Percentiles rank a stretch among this genome's conserved stretches.
Conservation (phyloP, 2,888 invertebrate genomes). For the Rotaria magnacalcarata region DNA sequence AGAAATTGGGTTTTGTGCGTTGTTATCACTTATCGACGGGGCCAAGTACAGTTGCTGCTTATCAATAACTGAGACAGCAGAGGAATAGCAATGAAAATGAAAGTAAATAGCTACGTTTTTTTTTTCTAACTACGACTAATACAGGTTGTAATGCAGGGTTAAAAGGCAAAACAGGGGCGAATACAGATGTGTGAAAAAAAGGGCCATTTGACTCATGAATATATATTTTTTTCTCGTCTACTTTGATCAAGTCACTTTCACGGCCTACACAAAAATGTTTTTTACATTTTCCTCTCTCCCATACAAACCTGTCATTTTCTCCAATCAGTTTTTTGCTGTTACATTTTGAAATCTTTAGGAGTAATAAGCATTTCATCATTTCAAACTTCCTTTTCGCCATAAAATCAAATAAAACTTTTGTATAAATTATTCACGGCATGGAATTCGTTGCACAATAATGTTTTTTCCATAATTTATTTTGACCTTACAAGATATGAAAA, state of each 20-base stretch:
- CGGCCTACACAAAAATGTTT: background rate
- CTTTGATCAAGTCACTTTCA: background rate
- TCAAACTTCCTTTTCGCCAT: too few species aligned
- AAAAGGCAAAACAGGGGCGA: background rate
- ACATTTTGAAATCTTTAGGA: too few species aligned
- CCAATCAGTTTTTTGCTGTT: background rate
- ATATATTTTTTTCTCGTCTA: background rate
- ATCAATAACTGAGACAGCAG: too few species aligned
- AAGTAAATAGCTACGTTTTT: background rate
- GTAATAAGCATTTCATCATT: too few species aligned
- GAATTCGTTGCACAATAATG: too few species aligned
- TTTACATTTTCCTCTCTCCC: background rate
- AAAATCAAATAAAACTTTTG: too few species aligned
- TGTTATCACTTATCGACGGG: background rate
- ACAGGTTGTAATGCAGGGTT: background rate
- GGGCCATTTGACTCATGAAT: background rate
- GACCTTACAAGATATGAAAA: too few species aligned
- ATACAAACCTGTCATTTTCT: too few species aligned
- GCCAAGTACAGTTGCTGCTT: background rate
- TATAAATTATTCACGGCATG: too few species aligned
- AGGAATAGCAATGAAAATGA: background rate
- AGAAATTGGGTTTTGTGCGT: background rate
- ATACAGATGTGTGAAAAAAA: background rate
- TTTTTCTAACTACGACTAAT: background rate
- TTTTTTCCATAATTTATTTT: too few species aligned